These are phyloP conservation scores for Phengaris arion DNA, from an alignment of 2,888 invertebrate genomes.

Conservation along the genomic window DNA sequence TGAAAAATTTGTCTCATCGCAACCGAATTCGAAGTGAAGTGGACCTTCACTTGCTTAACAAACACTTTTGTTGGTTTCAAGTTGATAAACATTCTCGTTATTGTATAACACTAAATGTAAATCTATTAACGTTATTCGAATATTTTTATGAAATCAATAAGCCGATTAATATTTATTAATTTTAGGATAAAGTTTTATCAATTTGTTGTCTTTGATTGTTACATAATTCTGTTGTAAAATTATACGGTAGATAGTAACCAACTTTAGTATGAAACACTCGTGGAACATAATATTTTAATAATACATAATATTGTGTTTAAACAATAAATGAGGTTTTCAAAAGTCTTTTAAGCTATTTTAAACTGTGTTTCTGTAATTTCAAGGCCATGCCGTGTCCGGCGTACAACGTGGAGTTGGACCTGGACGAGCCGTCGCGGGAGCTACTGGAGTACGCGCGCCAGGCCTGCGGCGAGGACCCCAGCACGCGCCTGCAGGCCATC, in stretches of 20 bases:
- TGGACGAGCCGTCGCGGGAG: constrained; percentile 83
- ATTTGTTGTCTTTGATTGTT: too few species aligned
- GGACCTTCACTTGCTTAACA: not conserved
- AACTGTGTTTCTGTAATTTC: constrained; percentile 21
- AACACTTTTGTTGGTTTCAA: not conserved
- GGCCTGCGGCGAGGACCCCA: constrained; percentile 85
- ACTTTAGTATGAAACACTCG: too few species aligned
- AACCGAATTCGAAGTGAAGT: not conserved
- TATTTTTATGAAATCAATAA: not conserved
- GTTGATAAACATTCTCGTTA: not conserved
- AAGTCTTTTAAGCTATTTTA: not conserved
- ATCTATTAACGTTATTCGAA: not conserved
- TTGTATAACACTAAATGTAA: not conserved
- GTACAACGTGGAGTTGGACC: constrained; percentile 81
- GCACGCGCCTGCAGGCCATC: constrained; percentile 82
- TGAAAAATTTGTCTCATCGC: not conserved
- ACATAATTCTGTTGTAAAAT: too few species aligned
- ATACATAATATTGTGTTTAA: too few species aligned
- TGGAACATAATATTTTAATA: too few species aligned
- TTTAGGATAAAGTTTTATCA: too few species aligned
- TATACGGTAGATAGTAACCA: too few species aligned
- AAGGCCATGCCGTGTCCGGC: constrained; percentile 75
- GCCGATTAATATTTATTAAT: not conserved
- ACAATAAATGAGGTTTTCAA: too few species aligned
- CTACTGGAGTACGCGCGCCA: constrained; percentile 83